These are phyloP conservation scores for Synergus laeviventris DNA, from an alignment of 2,888 invertebrate species.

Conservation along the genomic window DNA sequence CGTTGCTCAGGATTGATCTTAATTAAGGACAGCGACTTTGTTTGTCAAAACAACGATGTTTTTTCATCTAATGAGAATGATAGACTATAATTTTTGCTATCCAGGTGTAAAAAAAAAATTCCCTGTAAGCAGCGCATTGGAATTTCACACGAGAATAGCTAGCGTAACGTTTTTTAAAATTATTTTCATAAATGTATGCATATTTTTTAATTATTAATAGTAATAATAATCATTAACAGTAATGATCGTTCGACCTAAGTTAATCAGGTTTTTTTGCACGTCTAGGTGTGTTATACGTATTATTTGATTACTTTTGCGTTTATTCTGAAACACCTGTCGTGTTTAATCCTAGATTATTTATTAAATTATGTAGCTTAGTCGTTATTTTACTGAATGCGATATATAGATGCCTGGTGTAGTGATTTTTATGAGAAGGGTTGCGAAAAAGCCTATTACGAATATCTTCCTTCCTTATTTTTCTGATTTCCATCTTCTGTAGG, in stretches of 20 bases:
- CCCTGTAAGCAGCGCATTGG: conserved; percentile 48
- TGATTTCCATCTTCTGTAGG: conserved; percentile 12
- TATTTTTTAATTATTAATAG: conserved; percentile 45
- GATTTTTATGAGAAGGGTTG: conserved; percentile 17
- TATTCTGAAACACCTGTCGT: conserved; percentile 54
- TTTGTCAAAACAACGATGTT: conserved; percentile 37
- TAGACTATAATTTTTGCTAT: conserved; percentile 48
- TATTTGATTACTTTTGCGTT: conserved; percentile 62
- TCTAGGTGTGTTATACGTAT: conserved; percentile 50
- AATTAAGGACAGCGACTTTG: conserved; percentile 48
- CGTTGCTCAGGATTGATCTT: conserved; percentile 47
- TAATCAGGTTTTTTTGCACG: conserved; percentile 33
- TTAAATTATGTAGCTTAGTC: conserved; percentile 38
- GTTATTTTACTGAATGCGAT: conserved; percentile 6
- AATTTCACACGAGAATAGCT: conserved; percentile 50
- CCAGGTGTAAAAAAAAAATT: conserved; percentile 49
- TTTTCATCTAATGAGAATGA: conserved; percentile 50
- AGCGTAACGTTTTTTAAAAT: conserved; percentile 45
- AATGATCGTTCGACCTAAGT: conserved; percentile 53
- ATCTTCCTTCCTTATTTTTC: conserved; percentile 35
- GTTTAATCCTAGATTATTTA: conserved; percentile 47
- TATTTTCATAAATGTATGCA: conserved; percentile 9
- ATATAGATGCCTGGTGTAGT: conserved; percentile 1
- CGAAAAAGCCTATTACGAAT: conserved; percentile 41
- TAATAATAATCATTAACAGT: conserved; percentile 55